Percentiles rank a stretch among this genome's conserved stretches.
Evolutionary conservation across 2,797 vertebrate species (phyloP).

Genomic region (Numenius phaeopus): DNA sequence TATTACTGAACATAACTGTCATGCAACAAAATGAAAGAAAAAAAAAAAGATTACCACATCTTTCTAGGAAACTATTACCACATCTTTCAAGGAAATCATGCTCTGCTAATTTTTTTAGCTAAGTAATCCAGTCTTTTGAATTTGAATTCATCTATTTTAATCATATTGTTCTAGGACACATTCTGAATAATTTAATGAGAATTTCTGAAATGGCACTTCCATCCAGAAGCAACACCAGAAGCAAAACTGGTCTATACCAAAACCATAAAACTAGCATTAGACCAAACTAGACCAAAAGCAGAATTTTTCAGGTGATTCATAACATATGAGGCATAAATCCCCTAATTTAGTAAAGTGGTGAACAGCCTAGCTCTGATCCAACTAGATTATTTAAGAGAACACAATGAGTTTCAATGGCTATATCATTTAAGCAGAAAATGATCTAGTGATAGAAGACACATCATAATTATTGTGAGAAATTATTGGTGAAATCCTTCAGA

Average conservation of each 20-base stretch:
- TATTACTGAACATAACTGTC: neutral
- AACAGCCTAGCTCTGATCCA: neutral
- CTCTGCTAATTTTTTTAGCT: slow-evolving; percentile 18
- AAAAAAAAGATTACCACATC: slow-evolving; percentile 24
- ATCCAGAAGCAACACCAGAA: neutral
- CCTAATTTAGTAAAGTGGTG: neutral
- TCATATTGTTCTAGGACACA: neutral
- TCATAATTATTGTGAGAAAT: neutral
- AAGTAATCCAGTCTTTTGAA: slow-evolving; percentile 19
- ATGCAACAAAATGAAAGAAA: neutral
- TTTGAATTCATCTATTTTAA: slow-evolving; percentile 34
- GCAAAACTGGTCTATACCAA: neutral
- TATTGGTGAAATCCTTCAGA: neutral
- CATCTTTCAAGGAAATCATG: slow-evolving; percentile 44
- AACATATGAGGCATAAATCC: neutral
- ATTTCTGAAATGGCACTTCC: slow-evolving; percentile 4
- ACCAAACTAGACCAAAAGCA: neutral
- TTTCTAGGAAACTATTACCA: slow-evolving; percentile 64
- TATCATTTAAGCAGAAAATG: neutral
- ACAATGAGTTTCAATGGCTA: neutral
- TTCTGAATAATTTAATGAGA: neutral
- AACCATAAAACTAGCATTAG: neutral
- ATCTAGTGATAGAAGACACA: neutral
- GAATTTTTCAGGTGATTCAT: neutral
- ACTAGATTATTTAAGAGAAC: neutral